Conservation (phyloP, 1,140 invertebrate species). For the Eurosta solidaginis region DNA sequence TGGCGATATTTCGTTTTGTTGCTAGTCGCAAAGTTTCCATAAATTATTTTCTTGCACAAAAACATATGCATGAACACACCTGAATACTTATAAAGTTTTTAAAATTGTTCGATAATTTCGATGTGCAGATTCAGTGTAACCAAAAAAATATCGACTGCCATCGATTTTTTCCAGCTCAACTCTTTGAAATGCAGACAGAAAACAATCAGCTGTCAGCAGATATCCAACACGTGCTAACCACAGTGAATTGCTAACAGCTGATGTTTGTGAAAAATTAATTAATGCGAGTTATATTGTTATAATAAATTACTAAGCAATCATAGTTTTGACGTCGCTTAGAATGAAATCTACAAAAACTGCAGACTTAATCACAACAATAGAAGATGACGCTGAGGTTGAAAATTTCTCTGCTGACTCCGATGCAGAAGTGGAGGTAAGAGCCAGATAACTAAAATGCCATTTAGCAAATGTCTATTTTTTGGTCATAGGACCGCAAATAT, state of each 20-base stretch:
- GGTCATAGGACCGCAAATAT: too few species aligned
- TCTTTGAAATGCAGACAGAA: not conserved
- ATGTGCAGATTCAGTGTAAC: too few species aligned
- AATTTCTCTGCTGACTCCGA: constrained; percentile 81
- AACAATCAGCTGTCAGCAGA: constrained; percentile 23
- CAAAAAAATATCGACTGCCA: too few species aligned
- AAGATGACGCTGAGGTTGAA: constrained; percentile 77
- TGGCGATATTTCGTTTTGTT: too few species aligned
- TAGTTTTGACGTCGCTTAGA: constrained; percentile 15
- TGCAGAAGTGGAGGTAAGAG: constrained; percentile 76
- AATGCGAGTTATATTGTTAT: not conserved
- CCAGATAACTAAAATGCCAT: not conserved
- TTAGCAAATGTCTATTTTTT: not conserved
- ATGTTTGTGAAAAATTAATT: not conserved
- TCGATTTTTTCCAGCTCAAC: too few species aligned
- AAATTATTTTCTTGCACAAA: too few species aligned
- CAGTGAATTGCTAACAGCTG: not conserved
- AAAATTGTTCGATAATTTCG: too few species aligned
- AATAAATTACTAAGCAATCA: not conserved
- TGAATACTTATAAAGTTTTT: too few species aligned
- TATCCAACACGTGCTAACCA: not conserved
- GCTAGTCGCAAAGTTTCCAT: too few species aligned
- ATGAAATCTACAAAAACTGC: constrained; percentile 53
- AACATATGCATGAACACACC: too few species aligned
- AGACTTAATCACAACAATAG: constrained; percentile 69